Conservation (phyloP, 2,888 invertebrate genomes). For the Agriotes lineatus region DNA sequence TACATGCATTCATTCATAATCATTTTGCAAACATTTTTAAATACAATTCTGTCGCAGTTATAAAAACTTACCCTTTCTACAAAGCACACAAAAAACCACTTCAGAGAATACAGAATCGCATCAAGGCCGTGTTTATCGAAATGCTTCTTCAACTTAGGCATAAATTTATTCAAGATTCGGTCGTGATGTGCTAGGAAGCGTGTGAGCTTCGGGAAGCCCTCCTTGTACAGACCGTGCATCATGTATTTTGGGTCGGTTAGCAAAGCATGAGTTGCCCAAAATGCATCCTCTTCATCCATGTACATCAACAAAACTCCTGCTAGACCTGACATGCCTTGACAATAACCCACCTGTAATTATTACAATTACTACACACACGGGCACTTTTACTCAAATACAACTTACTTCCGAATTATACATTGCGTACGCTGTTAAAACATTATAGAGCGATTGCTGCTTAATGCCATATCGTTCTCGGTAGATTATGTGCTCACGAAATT, state of each 20-base stretch:
- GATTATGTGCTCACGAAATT: conserved; percentile 96
- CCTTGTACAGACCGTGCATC: conserved; percentile 98
- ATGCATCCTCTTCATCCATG: conserved; percentile 98
- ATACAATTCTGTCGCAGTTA: too few relatives aligned
- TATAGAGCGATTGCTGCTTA: conserved; percentile 95
- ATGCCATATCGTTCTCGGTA: conserved; percentile 90
- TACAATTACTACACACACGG: neutral
- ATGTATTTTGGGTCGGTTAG: conserved; percentile 91
- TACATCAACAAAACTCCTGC: conserved; percentile 97
- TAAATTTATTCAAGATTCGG: conserved; percentile 91
- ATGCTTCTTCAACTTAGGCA: conserved; percentile 95
- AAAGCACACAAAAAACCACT: conserved; percentile 99
- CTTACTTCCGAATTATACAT: conserved; percentile 95
- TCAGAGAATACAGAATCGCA: conserved; percentile 95
- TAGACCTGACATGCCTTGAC: conserved; percentile 94
- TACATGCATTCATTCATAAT: neutral
- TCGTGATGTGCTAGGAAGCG: conserved; percentile 98
- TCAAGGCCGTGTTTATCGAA: conserved; percentile 96
- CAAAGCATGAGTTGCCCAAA: conserved; percentile 95
- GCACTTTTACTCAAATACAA: neutral
- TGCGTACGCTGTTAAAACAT: conserved; percentile 97
- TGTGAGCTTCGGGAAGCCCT: conserved; percentile 97
- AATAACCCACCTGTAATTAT: conserved; percentile 72
- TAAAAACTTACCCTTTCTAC: conserved; percentile 90
- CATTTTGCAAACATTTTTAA: neutral